These are phyloP conservation scores for Thumatha senex DNA, from an alignment of 2,888 invertebrate species.

Conservation along the genomic window DNA sequence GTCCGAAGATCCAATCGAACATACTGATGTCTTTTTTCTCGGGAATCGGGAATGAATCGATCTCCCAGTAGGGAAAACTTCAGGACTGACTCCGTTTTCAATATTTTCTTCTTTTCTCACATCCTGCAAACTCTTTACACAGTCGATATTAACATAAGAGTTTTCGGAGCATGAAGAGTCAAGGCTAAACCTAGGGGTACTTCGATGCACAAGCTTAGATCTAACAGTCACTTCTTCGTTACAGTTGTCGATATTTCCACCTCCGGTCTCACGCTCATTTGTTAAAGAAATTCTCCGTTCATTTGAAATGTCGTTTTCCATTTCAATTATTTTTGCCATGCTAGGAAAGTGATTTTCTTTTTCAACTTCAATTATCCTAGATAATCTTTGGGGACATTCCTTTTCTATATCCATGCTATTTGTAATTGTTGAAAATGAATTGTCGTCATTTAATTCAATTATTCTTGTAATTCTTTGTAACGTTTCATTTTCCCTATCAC, in stretches of 20 bases:
- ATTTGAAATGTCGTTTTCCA: constrained; percentile 79
- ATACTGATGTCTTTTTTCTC: constrained; percentile 78
- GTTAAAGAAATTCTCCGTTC: constrained; percentile 77
- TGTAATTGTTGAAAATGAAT: constrained; percentile 64
- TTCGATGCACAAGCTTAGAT: constrained; percentile 68
- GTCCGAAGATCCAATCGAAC: constrained; percentile 80
- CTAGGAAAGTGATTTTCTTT: constrained; percentile 74
- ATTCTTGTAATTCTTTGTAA: constrained; percentile 73
- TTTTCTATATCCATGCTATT: constrained; percentile 60
- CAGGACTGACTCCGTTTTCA: constrained; percentile 58
- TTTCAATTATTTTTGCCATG: constrained; percentile 79
- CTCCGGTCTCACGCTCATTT: constrained; percentile 77
- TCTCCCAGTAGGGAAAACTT: constrained; percentile 62
- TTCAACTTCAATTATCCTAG: constrained; percentile 67
- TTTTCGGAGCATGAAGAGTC: constrained; percentile 83
- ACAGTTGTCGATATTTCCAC: constrained; percentile 60
- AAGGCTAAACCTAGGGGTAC: constrained; percentile 77
- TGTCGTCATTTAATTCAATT: constrained; percentile 71
- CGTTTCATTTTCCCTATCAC: constrained; percentile 57
- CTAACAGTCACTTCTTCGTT: constrained; percentile 67
- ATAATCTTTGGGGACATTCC: constrained; percentile 63
- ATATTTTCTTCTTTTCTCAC: constrained; percentile 71
- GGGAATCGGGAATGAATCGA: constrained; percentile 73
- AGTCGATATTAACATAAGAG: constrained; percentile 81
- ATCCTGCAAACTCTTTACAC: constrained; percentile 80